Conservation (phyloP, 2,888 invertebrate species). For the Sipha maydis region DNA sequence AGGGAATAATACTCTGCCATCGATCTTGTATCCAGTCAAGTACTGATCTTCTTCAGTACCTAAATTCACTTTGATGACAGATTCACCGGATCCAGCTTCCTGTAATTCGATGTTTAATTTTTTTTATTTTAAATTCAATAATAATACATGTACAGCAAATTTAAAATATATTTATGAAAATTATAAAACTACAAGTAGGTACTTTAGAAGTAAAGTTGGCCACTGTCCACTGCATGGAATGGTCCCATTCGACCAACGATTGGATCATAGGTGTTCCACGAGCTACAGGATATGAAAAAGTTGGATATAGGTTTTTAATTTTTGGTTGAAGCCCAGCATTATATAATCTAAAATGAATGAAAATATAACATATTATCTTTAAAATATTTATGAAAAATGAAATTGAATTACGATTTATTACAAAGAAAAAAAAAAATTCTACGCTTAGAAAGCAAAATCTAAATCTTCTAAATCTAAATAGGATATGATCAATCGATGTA, state of each 20-base stretch:
- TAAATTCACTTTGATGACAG: constrained; percentile 80
- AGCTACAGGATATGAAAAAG: constrained; percentile 85
- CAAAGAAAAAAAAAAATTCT: background rate
- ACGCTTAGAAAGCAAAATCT: no score
- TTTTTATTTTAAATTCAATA: background rate
- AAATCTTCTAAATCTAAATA: no score
- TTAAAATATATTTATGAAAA: background rate
- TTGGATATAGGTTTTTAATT: constrained; percentile 78
- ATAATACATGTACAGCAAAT: background rate
- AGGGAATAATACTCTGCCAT: constrained; percentile 92
- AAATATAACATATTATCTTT: background rate
- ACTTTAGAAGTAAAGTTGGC: constrained; percentile 77
- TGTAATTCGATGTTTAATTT: constrained; percentile 69
- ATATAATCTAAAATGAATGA: constrained; percentile 73
- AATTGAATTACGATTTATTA: background rate
- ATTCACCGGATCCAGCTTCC: constrained; percentile 78
- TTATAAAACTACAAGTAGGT: background rate
- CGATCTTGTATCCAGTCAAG: constrained; percentile 87
- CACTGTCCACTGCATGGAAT: constrained; percentile 86
- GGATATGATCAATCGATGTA: no score
- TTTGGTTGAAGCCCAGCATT: constrained; percentile 83
- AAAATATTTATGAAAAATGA: background rate
- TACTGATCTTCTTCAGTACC: constrained; percentile 79
- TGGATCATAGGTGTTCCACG: constrained; percentile 91
- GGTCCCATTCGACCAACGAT: constrained; percentile 91